These are phyloP conservation scores for Cladopsammia gracilis DNA, from an alignment of 64 coral and sea anemone genomes.

Conservation along the genomic window DNA sequence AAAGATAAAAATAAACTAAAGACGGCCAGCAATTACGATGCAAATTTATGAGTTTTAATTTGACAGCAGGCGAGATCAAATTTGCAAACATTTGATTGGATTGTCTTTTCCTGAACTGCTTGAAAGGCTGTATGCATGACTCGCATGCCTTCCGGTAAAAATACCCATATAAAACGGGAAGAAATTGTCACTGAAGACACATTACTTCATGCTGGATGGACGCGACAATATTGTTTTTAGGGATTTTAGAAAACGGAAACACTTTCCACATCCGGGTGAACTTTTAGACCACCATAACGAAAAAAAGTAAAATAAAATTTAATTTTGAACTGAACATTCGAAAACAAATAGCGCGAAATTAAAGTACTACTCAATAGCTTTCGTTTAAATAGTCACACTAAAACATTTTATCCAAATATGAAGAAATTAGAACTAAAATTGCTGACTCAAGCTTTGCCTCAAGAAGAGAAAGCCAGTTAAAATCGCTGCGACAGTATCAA, in stretches of 20 bases:
- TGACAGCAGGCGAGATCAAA: conserved; percentile 31
- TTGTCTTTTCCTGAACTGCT: neutral
- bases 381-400: no score
- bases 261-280: conserved; percentile 7
- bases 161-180: neutral
- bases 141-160: conserved; percentile 22
- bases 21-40: neutral
- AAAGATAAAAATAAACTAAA: neutral
- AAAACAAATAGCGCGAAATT: no score
- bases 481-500: neutral
- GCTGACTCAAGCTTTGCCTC: no score
- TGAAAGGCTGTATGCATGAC: neutral
- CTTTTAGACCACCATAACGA: neutral
- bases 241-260: conserved; percentile 49
- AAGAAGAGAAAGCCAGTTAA: no score
- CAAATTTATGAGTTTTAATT: conserved; percentile 25
- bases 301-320: no score
- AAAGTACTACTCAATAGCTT: no score
- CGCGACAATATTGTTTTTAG: conserved; percentile 46
- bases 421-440: no score
- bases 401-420: no score
- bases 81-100: conserved; percentile 10
- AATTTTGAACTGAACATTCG: no score
- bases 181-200: conserved; percentile 2
- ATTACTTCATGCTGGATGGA: neutral